Conservation (phyloP, 2,113 vertebrate genomes). For the Ictalurus punctatus region DNA sequence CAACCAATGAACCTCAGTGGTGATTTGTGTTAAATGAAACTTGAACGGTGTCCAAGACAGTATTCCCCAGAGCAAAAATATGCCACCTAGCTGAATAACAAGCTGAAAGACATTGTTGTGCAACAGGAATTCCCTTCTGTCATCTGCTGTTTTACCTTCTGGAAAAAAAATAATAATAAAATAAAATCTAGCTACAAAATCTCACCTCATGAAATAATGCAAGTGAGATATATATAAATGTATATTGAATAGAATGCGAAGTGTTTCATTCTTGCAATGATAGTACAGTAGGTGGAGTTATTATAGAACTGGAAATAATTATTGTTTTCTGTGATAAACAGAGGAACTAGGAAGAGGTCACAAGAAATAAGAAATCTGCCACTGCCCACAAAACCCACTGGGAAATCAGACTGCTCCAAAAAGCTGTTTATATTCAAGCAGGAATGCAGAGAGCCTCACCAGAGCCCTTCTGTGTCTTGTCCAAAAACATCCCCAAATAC, state of each 20-base stretch:
- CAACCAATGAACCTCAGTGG: background rate
- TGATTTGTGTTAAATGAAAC: background rate
- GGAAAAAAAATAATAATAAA: background rate
- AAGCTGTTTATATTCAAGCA: constrained; percentile 40
- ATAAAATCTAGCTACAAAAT: background rate
- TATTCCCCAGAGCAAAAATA: background rate
- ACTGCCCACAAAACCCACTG: constrained; percentile 11
- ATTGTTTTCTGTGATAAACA: constrained; percentile 3
- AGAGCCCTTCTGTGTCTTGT: constrained; percentile 36
- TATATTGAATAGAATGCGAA: background rate
- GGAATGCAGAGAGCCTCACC: constrained; percentile 33
- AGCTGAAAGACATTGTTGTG: background rate
- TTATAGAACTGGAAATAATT: constrained; percentile 4
- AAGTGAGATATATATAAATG: too few species aligned
- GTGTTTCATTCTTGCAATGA: background rate
- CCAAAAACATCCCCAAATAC: constrained; percentile 30
- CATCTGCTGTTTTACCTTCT: background rate
- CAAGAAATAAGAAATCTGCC: background rate
- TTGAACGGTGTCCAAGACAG: background rate
- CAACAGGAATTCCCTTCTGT: background rate
- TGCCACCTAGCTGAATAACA: background rate
- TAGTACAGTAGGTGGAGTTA: background rate
- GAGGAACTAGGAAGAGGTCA: constrained; percentile 11
- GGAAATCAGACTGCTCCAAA: constrained; percentile 25
- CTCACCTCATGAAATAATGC: background rate